Evolutionary conservation across 2,113 vertebrate genomes (phyloP).

Genomic region (Odocoileus hemionus): DNA sequence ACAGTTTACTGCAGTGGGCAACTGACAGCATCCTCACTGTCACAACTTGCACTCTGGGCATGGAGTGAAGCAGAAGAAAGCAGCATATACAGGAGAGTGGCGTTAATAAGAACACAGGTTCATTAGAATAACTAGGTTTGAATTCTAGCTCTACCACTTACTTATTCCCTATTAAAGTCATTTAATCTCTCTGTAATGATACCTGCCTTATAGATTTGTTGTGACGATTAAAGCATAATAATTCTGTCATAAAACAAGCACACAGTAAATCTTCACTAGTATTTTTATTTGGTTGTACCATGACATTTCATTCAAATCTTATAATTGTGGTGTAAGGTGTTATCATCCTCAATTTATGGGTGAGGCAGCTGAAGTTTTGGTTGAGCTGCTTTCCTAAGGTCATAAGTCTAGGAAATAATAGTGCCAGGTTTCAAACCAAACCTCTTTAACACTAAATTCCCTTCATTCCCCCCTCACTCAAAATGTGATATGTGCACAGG

Average conservation of each 20-base stretch:
- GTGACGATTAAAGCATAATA: background rate
- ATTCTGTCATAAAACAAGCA: background rate
- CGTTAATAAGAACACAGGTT: background rate
- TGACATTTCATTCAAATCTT: constrained; percentile 5
- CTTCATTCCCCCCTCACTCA: background rate
- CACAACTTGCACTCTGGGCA: background rate
- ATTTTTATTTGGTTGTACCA: background rate
- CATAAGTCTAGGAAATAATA: background rate
- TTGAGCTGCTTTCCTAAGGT: background rate
- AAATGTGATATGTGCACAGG: background rate
- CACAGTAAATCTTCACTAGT: background rate
- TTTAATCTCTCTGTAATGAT: background rate
- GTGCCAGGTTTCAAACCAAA: background rate
- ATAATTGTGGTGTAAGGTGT: background rate
- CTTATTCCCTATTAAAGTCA: background rate
- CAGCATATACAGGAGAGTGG: background rate
- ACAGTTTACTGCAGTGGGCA: background rate
- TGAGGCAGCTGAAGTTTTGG: background rate
- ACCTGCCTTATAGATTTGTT: background rate
- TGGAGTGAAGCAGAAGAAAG: background rate
- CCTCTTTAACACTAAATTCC: background rate
- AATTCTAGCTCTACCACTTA: background rate
- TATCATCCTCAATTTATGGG: background rate
- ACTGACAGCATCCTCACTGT: background rate
- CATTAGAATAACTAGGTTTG: background rate